phyloP scores from a whole-genome alignment of 2,113 vertebrate genomes.

The Tinamus guttatus region DNA sequence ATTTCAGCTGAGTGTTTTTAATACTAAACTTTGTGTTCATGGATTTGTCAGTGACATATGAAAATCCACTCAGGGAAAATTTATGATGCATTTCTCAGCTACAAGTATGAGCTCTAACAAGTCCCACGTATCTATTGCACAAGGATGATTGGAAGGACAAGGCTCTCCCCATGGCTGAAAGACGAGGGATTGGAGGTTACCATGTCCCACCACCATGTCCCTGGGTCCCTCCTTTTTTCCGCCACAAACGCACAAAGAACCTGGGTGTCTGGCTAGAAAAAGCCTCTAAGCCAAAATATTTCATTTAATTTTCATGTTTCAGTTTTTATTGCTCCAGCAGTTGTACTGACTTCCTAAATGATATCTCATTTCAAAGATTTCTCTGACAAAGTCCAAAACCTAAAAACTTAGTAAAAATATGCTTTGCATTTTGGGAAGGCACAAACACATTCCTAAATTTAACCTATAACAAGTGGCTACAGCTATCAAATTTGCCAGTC shows the following conservation, averaged over 20 bases:
- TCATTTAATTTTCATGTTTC: neutral
- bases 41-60: neutral
- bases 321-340: neutral
- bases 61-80: neutral
- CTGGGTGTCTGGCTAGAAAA: neutral
- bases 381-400: neutral
- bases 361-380: neutral
- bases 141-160: neutral
- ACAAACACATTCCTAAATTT: neutral
- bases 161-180: neutral
- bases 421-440: neutral
- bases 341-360: neutral
- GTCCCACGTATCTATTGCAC: rapidly evolving
- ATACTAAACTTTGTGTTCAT: neutral
- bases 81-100: neutral
- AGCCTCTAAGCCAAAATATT: neutral
- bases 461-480: neutral
- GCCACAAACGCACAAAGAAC: rapidly evolving
- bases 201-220: neutral
- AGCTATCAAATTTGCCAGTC: neutral
- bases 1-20: neutral
- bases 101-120: neutral
- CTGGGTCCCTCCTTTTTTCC: neutral
- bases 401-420: neutral
- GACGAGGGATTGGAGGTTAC: neutral